A percentile compares a stretch with the other conserved stretches of the same genome.
phyloP scores from a whole-genome alignment of 2,113 vertebrate genomes.

The Marmota monax region DNA sequence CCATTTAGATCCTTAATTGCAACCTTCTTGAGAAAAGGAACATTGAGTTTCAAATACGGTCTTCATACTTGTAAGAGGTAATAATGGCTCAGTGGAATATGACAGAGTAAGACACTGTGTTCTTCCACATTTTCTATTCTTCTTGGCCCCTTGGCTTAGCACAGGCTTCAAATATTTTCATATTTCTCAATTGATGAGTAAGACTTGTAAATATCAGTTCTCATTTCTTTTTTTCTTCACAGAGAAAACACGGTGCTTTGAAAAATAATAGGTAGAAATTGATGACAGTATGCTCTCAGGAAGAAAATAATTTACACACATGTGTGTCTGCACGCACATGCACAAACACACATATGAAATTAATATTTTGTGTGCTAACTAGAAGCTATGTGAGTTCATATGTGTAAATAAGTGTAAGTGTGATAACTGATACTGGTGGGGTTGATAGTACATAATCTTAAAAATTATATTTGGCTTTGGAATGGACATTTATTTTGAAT shows the following conservation, averaged over 20 bases:
- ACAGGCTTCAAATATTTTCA: background rate
- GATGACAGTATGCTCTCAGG: background rate
- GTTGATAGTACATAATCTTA: background rate
- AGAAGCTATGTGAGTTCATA: background rate
- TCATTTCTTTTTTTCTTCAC: background rate
- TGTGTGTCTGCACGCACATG: background rate
- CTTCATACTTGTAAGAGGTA: background rate
- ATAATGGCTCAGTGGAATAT: background rate
- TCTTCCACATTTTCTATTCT: background rate
- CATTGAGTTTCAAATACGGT: background rate
- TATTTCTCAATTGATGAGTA: background rate
- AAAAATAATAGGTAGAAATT: slow-evolving; percentile 12
- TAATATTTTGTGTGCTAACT: background rate
- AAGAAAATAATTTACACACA: background rate
- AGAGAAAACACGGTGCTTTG: slow-evolving; percentile 39
- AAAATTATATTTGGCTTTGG: slow-evolving; percentile 42
- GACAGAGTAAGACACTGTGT: background rate
- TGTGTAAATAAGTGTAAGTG: slow-evolving; percentile 5
- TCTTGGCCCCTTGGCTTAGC: background rate
- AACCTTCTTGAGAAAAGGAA: background rate
- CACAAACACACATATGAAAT: background rate
- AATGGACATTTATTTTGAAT: slow-evolving; percentile 37
- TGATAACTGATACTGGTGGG: background rate
- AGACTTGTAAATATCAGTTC: background rate
- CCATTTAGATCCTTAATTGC: background rate